phyloP scores from a whole-genome alignment of 2,888 invertebrate species.

The Hypsopygia costalis region DNA sequence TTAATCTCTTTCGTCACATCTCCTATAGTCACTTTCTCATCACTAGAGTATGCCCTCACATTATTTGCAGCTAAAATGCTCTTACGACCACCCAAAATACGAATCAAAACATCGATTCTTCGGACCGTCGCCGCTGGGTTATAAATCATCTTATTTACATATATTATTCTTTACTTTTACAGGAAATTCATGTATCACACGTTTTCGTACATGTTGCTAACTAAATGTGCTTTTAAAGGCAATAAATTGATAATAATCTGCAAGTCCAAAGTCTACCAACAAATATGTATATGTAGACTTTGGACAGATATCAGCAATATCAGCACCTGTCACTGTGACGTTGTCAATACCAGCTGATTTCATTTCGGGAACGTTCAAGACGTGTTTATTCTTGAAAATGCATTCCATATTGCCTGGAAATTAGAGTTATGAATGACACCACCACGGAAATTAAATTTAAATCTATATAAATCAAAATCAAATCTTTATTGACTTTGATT shows the following conservation, averaged over 20 bases:
- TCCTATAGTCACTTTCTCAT: constrained; percentile 85
- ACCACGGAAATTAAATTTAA: too few relatives aligned
- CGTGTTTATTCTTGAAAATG: too few relatives aligned
- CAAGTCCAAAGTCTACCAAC: constrained; percentile 2
- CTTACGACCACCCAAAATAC: constrained; percentile 66
- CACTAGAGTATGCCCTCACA: constrained; percentile 65
- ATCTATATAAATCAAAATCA: too few relatives aligned
- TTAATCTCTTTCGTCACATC: constrained; percentile 83
- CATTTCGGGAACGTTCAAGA: too few relatives aligned
- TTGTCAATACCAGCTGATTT: background rate
- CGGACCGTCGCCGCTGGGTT: constrained; percentile 61
- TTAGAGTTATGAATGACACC: too few relatives aligned
- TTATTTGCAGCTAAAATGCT: constrained; percentile 52
- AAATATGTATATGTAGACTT: too few relatives aligned
- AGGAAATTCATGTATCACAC: constrained; percentile 17
- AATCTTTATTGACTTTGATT: too few relatives aligned
- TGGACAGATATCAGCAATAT: background rate
- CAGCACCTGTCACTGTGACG: background rate
- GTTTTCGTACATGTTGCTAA: constrained; percentile 15
- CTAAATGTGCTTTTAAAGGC: background rate
- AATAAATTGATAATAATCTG: background rate
- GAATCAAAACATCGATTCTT: constrained; percentile 73
- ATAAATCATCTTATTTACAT: constrained; percentile 44
- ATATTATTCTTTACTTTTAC: constrained; percentile 12
- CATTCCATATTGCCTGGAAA: too few relatives aligned